Base-by-base conservation (phyloP, 2,888 invertebrate genomes). In the Zhuqinia jingwanae region DNA sequence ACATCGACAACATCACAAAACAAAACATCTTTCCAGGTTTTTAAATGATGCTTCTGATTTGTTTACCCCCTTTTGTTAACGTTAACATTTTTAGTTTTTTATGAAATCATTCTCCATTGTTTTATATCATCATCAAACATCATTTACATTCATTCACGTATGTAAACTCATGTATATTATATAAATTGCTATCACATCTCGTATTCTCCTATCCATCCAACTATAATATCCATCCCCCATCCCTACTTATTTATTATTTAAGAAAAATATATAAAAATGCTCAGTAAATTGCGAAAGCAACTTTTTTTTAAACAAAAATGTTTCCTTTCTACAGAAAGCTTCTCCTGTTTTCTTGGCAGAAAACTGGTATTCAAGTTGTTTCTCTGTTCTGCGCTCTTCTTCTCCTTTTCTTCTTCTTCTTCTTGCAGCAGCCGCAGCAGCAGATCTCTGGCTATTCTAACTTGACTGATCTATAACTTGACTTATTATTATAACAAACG, bases 361-460 rank as follows among this genome's bases (percentile, higher is more conserved):
- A 83, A 83, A 83, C 83, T 50, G 83, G 83, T 83, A 83, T 83
- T 83, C 27, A 27, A 82, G 75, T 75, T 75, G 50, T n/a, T 53
- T 47, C 5, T 6, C 13, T 76, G 75, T 47, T 58, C 65, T 73
- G 25, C 30, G n/a, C n/a, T n/a, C n/a, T n/a, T n/a, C n/a, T n/a
- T n/a, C n/a, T n/a, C n/a, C 63, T 58, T 25, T 68, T 11, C 17
- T 11, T 0, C 36, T 36, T n/a, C 58, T 10, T 60, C 45, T n/a
- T n/a, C n/a, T n/a, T n/a, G n/a, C n/a, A n/a, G n/a, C n/a, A n/a
- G n/a, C n/a, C n/a, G n/a, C n/a, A n/a, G n/a, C n/a, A n/a, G n/a
- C n/a, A n/a, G n/a, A n/a, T n/a, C n/a, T n/a, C n/a, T n/a, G n/a
- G n/a, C n/a, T n/a, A n/a, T n/a, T n/a, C n/a, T n/a, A n/a, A n/a